Conservation (phyloP, 92 coral and sea anemone species). For the Blastomussa wellsi region DNA sequence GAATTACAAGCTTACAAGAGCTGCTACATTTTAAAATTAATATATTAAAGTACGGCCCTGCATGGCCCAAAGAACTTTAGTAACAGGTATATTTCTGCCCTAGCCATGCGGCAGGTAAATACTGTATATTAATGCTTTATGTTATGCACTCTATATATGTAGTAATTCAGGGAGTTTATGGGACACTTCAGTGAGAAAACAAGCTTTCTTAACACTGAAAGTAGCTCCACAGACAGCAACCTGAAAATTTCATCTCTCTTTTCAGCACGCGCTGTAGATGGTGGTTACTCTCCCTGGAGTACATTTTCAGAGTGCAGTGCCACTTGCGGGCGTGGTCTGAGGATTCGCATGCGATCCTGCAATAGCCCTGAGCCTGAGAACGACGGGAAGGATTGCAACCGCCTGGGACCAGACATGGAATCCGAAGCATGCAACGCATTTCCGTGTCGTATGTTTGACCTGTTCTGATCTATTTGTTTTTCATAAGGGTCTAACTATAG, state of each 20-base stretch:
- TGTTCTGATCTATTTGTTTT: not conserved
- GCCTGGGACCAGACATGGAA: conserved; percentile 13
- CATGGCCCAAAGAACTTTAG: no score
- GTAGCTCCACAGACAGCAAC: no score
- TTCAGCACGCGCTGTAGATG: conserved; percentile 12
- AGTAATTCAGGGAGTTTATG: no score
- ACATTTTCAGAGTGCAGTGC: conserved; percentile 25
- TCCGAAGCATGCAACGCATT: conserved; percentile 17
- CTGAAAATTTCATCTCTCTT: no score
- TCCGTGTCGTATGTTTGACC: conserved; percentile 24
- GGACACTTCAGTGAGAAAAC: no score
- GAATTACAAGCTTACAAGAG: no score
- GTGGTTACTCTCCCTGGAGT: conserved; percentile 31
- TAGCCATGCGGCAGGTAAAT: not conserved
- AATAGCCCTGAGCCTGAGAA: conserved; percentile 22
- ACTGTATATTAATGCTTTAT: no score
- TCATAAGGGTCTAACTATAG: not conserved
- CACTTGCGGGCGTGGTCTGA: conserved; percentile 15
- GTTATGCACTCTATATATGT: no score
- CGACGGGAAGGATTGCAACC: conserved; percentile 19
- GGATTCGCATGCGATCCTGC: conserved; percentile 26
- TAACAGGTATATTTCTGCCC: no score
- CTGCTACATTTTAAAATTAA: no score
- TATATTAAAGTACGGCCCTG: no score
- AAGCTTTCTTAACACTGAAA: no score